A percentile compares a stretch with the other conserved stretches of the same genome.
Conservation (phyloP, 2,888 invertebrate genomes). For the Axea sp. region DNA sequence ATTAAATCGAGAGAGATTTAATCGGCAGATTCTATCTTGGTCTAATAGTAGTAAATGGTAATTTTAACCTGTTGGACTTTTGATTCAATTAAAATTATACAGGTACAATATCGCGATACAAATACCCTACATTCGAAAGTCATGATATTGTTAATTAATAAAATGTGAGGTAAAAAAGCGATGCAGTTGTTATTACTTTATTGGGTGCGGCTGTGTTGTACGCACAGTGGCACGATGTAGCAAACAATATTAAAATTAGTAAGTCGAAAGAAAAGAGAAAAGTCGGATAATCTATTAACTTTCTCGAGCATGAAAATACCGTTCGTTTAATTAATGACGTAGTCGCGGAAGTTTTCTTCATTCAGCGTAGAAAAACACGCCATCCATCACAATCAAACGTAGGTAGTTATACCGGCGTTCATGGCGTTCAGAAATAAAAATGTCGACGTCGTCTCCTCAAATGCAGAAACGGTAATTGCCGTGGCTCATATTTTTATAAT, state of each 20-base stretch:
- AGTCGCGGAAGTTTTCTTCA: constrained; percentile 59
- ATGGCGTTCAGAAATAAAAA: constrained; percentile 49
- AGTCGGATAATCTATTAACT: constrained; percentile 62
- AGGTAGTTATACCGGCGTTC: constrained; percentile 57
- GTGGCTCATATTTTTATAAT: constrained; percentile 36
- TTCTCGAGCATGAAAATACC: constrained; percentile 62
- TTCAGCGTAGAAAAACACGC: constrained; percentile 54
- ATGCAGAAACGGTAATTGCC: constrained; percentile 47
- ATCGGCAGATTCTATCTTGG: no score
- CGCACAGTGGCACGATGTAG: no score
- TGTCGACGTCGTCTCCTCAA: constrained; percentile 17
- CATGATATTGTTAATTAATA: no score
- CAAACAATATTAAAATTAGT: constrained; percentile 61
- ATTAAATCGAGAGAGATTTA: no score
- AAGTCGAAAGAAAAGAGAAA: constrained; percentile 47
- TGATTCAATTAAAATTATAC: no score
- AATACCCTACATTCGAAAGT: no score
- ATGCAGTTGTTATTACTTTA: no score
- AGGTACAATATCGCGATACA: no score
- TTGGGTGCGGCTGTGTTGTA: no score
- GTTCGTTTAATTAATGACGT: constrained; percentile 62
- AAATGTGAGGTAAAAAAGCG: no score
- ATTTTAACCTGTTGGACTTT: no score
- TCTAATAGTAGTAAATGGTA: no score
- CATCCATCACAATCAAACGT: constrained; percentile 63